Conservation (phyloP, 1,140 invertebrate genomes). For the Planococcus citri region DNA sequence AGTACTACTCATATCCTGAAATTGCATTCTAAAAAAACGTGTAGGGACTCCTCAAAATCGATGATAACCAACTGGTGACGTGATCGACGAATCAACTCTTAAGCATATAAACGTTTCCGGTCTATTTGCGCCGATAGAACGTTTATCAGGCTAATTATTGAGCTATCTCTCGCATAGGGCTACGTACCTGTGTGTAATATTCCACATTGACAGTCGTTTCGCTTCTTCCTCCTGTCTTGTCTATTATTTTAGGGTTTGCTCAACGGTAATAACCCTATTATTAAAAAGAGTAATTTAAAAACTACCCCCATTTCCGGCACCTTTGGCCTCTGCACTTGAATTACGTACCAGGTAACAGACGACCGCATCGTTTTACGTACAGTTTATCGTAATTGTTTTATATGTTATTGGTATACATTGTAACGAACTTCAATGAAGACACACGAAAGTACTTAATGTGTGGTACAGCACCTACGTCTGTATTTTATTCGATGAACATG, state of each 20-base stretch:
- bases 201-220: neutral
- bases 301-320: neutral
- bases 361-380: constrained; percentile 5
- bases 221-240: neutral
- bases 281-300: neutral
- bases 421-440: neutral
- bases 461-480: too few species aligned
- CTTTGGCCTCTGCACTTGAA: neutral
- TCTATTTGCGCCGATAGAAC: neutral
- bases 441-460: too few species aligned
- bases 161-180: neutral
- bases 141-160: neutral
- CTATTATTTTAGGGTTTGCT: neutral
- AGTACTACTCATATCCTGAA: too few species aligned
- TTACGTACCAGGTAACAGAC: neutral
- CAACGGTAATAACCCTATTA: neutral
- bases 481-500: too few species aligned
- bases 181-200: neutral
- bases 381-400: constrained; percentile 1
- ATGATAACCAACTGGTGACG: neutral
- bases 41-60: neutral
- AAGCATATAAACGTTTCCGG: constrained; percentile 2
- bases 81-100: neutral
- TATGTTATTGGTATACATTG: neutral
- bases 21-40: too few species aligned